Evolutionary conservation across 2,113 vertebrate species (phyloP).

Genomic region (Nipponia nippon): DNA sequence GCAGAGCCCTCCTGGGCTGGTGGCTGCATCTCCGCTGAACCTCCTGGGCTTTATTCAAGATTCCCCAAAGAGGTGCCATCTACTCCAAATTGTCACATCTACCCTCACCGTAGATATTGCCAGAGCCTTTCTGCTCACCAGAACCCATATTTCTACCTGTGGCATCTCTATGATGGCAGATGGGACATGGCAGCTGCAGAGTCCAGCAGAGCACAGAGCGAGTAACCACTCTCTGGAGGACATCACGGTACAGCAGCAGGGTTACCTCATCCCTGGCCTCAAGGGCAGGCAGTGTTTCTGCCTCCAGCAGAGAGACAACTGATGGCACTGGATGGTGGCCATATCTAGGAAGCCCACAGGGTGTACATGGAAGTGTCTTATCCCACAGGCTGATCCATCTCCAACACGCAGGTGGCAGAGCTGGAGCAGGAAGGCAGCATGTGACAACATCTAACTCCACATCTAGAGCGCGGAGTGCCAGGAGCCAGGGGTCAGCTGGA

Average conservation of each 20-base stretch:
- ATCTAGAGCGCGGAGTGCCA: neutral
- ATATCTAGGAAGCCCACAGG: neutral
- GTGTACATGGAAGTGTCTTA: neutral
- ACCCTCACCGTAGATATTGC: neutral
- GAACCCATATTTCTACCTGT: neutral
- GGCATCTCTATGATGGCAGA: neutral
- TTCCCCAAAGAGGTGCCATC: neutral
- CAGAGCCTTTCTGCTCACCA: neutral
- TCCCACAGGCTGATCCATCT: neutral
- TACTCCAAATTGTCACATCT: neutral
- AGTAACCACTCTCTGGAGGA: neutral
- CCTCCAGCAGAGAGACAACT: neutral
- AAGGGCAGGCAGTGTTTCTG: neutral
- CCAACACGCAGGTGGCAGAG: accelerated
- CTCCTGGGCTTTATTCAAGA: neutral
- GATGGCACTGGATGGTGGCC: neutral
- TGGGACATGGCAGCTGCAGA: neutral
- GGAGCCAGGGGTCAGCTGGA: neutral
- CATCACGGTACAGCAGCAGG: neutral
- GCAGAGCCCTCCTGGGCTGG: neutral
- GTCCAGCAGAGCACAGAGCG: neutral
- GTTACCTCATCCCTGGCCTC: neutral
- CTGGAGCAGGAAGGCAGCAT: neutral
- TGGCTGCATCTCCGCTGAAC: neutral
- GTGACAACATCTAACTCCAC: neutral